Evolutionary conservation across 2,113 vertebrate species (phyloP).

Genomic region (Triplophysa dalaica): DNA sequence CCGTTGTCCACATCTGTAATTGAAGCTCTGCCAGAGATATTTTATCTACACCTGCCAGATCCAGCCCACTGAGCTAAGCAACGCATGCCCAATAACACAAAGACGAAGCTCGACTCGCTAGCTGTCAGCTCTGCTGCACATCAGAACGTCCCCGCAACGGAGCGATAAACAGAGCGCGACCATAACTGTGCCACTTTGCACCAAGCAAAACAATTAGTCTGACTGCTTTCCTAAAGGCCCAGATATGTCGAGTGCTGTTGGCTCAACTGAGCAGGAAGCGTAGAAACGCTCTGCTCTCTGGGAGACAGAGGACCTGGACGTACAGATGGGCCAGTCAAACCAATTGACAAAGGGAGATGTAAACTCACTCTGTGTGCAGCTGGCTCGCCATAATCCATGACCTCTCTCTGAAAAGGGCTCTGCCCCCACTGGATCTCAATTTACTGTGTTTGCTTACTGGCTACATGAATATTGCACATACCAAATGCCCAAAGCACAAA

Average conservation of each 20-base stretch:
- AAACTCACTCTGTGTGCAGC: not conserved
- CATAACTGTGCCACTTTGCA: slow-evolving; percentile 6
- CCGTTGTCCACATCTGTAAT: slow-evolving; percentile 13
- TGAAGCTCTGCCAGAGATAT: slow-evolving; percentile 13
- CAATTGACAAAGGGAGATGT: slow-evolving; percentile 4
- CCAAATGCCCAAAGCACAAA: too few species aligned
- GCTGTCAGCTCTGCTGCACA: slow-evolving; percentile 12
- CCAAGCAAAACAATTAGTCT: slow-evolving; percentile 29
- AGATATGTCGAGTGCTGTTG: slow-evolving; percentile 30
- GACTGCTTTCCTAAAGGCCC: slow-evolving; percentile 22
- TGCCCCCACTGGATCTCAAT: too few species aligned
- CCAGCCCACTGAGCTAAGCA: not conserved
- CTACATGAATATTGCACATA: slow-evolving; percentile 14
- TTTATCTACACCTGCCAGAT: slow-evolving; percentile 38
- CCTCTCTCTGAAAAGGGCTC: not conserved
- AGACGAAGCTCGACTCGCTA: slow-evolving; percentile 20
- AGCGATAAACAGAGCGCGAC: slow-evolving; percentile 29
- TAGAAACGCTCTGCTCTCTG: slow-evolving; percentile 8
- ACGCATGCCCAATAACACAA: not conserved
- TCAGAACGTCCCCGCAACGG: not conserved
- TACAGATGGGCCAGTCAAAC: slow-evolving; percentile 20
- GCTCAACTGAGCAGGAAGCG: slow-evolving; percentile 4
- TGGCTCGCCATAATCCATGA: not conserved
- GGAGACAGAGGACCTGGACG: not conserved
- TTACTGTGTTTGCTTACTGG: slow-evolving; percentile 13